A percentile compares a stretch with the other conserved stretches of the same genome.
phyloP scores from a whole-genome alignment of 2,797 vertebrate species.

The Parambassis ranga region DNA sequence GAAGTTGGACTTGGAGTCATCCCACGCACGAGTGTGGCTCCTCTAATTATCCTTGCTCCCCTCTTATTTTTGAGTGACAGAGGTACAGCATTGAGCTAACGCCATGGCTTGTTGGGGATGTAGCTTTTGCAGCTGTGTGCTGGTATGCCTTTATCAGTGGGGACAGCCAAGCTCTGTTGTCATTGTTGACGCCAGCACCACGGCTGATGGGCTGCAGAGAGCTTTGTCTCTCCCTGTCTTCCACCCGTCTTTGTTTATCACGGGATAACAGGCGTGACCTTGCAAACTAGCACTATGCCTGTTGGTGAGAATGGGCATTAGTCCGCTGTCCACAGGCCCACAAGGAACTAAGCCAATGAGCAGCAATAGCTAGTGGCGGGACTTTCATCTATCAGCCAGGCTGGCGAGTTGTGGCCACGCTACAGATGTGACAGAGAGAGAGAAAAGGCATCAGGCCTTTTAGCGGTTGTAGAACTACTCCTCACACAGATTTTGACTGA shows the following conservation, averaged over 20 bases:
- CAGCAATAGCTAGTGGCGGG: conserved; percentile 28
- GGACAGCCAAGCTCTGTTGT: conserved; percentile 59
- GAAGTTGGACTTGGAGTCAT: conserved; percentile 47
- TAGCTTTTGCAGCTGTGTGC: conserved; percentile 33
- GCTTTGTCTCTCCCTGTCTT: conserved; percentile 50
- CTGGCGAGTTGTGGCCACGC: conserved; percentile 22
- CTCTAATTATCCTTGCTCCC: conserved; percentile 61
- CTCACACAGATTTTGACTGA: conserved; percentile 45
- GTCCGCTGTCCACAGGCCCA: conserved; percentile 48
- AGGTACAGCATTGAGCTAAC: conserved; percentile 45
- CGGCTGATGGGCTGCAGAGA: conserved; percentile 29
- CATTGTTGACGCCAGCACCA: conserved; percentile 38
- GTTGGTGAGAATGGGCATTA: conserved; percentile 43
- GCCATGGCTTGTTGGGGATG: conserved; percentile 44
- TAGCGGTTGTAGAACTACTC: conserved; percentile 30
- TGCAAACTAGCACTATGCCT: conserved; percentile 51
- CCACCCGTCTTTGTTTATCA: conserved; percentile 70
- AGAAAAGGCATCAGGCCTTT: conserved; percentile 29
- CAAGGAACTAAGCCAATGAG: conserved; percentile 37
- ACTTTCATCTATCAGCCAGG: conserved; percentile 30
- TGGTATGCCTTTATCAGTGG: conserved; percentile 58
- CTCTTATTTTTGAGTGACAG: conserved; percentile 70
- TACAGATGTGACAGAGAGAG: not conserved
- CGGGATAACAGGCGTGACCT: conserved; percentile 76
- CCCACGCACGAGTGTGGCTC: conserved; percentile 56